Conservation (phyloP, 2,888 invertebrate genomes). For the Thymelicus sylvestris region DNA sequence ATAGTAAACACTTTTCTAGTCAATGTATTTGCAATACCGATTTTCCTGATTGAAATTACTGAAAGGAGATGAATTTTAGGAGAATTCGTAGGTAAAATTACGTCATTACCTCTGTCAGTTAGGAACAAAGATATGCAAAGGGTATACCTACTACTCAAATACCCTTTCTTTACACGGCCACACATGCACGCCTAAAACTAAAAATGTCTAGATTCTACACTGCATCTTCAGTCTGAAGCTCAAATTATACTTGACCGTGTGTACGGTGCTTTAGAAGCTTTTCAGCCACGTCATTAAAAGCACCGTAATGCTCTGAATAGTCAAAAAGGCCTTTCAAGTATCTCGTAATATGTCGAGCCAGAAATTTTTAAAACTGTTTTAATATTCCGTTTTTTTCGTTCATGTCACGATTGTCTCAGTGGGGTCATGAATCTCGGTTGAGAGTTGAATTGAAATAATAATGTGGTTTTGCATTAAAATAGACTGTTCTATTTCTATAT, state of each 20-base stretch:
- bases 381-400: constrained; percentile 1
- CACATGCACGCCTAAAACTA: neutral
- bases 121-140: neutral
- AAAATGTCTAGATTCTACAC: constrained; percentile 8
- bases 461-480: neutral
- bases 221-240: neutral
- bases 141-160: neutral
- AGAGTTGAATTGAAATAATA: neutral
- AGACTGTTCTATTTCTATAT: neutral
- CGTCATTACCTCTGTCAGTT: neutral
- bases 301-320: constrained; percentile 9
- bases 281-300: constrained; percentile 9
- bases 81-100: neutral
- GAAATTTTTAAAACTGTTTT: constrained; percentile 8
- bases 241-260: constrained; percentile 15
- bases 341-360: constrained; percentile 6
- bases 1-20: neutral
- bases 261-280: constrained; percentile 1
- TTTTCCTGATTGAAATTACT: no score
- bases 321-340: constrained; percentile 9
- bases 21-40: no score
- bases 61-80: no score
- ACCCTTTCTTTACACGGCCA: neutral
- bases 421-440: neutral
- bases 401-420: neutral